A percentile compares a stretch with the other conserved stretches of the same genome.
These are phyloP conservation scores for Drosophila nr. medialis DNA, from an alignment of 2,888 invertebrate species.

Conservation along the genomic window DNA sequence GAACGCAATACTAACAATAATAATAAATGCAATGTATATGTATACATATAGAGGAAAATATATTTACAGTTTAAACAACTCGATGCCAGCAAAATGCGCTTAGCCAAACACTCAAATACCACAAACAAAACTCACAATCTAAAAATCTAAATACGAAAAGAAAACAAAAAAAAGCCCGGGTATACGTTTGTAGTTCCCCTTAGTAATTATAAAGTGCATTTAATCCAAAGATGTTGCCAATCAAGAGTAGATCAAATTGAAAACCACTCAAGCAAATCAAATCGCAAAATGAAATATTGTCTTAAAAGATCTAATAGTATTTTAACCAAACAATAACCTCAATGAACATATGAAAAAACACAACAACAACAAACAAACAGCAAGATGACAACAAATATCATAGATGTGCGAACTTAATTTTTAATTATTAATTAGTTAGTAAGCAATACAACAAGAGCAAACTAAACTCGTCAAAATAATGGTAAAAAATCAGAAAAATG, in stretches of 20 bases:
- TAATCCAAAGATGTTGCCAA: conserved; percentile 77
- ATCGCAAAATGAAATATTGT: conserved; percentile 38
- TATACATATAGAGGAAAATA: conserved; percentile 46
- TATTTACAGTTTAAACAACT: conserved; percentile 52
- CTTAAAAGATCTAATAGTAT: conserved; percentile 30
- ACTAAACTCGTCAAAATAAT: conserved; percentile 43
- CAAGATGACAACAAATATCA: conserved; percentile 43
- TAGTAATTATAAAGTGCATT: conserved; percentile 69
- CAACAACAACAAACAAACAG: conserved; percentile 3
- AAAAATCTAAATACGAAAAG: conserved; percentile 9
- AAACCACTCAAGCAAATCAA: conserved; percentile 6
- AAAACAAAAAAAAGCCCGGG: not conserved
- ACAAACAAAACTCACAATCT: conserved; percentile 8
- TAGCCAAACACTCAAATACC: conserved; percentile 27
- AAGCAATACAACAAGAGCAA: conserved; percentile 55
- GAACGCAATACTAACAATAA: conserved; percentile 66
- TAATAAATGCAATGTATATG: conserved; percentile 28
- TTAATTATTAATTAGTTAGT: conserved; percentile 74
- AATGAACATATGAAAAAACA: conserved; percentile 11
- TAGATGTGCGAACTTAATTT: conserved; percentile 58
- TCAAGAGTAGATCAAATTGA: conserved; percentile 39
- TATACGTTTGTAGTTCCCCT: conserved; percentile 29
- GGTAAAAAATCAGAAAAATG: conserved; percentile 45
- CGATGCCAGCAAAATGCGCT: conserved; percentile 57
- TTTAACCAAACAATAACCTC: conserved; percentile 45